A percentile compares a stretch with the other conserved stretches of the same genome.
Conservation (phyloP, 2,888 invertebrate genomes). For the Boloria selene region DNA sequence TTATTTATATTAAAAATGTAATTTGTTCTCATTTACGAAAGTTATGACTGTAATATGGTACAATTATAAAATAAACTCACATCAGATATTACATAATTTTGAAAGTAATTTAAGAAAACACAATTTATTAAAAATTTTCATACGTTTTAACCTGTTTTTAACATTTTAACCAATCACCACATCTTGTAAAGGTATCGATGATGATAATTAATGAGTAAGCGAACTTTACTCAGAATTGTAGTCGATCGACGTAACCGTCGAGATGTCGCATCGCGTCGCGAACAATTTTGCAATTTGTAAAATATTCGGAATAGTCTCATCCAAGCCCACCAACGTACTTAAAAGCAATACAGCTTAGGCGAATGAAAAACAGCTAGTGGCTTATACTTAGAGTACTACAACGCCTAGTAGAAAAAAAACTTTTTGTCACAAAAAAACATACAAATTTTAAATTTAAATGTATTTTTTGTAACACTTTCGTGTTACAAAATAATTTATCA, state of each 20-base stretch:
- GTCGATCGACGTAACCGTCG: constrained; percentile 53
- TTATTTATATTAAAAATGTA: too few species aligned
- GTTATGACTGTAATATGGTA: too few species aligned
- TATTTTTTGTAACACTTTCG: too few species aligned
- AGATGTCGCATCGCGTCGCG: constrained; percentile 58
- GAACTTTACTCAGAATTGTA: constrained; percentile 46
- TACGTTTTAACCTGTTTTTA: too few species aligned
- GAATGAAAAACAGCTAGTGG: constrained; percentile 14
- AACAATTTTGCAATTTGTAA: constrained; percentile 74
- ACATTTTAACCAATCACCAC: too few species aligned
- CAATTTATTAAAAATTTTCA: neutral
- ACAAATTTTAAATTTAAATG: too few species aligned
- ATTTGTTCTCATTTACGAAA: too few species aligned
- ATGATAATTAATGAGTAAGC: constrained; percentile 34
- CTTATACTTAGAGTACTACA: neutral
- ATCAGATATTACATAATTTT: too few species aligned
- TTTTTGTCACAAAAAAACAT: neutral
- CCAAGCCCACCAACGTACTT: constrained; percentile 71
- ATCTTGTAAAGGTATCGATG: neutral
- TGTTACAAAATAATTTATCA: too few species aligned
- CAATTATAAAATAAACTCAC: too few species aligned
- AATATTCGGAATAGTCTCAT: constrained; percentile 73
- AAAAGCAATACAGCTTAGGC: constrained; percentile 27
- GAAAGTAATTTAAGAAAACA: too few species aligned
- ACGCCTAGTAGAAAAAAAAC: neutral